phyloP scores from a whole-genome alignment of 2,797 vertebrate species.

The Smutsia gigantea region DNA sequence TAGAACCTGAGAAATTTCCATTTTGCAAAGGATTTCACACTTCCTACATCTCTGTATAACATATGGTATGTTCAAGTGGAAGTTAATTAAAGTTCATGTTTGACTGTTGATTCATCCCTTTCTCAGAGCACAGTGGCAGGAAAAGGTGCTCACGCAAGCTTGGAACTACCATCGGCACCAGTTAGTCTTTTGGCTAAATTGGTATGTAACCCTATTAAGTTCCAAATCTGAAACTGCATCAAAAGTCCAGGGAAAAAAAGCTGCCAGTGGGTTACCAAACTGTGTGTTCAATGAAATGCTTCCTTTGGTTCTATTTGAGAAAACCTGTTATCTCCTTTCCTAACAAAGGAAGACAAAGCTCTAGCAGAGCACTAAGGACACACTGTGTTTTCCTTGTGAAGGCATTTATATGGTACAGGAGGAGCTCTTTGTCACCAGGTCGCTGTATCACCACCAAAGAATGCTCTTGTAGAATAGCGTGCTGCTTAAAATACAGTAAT shows the following conservation, averaged over 20 bases:
- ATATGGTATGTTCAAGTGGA: slow-evolving; percentile 63
- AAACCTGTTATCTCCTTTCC: slow-evolving; percentile 16
- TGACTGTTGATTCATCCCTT: slow-evolving; percentile 63
- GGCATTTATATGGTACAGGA: neutral
- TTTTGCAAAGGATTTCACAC: slow-evolving; percentile 74
- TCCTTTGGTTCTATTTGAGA: slow-evolving; percentile 11
- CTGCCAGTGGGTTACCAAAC: neutral
- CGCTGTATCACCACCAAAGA: slow-evolving; percentile 49
- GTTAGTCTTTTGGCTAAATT: neutral
- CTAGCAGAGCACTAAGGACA: neutral
- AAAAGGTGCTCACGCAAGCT: neutral
- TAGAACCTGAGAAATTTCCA: slow-evolving; percentile 65
- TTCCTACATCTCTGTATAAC: slow-evolving; percentile 59
- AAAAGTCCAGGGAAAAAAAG: neutral
- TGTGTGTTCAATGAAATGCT: neutral
- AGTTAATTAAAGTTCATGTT: slow-evolving; percentile 73
- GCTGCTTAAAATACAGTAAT: slow-evolving; percentile 72
- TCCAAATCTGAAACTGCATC: slow-evolving; percentile 38
- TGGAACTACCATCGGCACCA: neutral
- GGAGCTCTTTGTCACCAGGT: slow-evolving; percentile 47
- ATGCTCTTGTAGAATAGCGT: slow-evolving; percentile 8
- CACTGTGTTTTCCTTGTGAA: slow-evolving; percentile 10
- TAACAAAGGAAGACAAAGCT: slow-evolving; percentile 44
- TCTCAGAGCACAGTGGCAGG: slow-evolving; percentile 46
- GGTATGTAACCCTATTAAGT: slow-evolving; percentile 30